These are phyloP conservation scores for Tethea ocularis DNA, from an alignment of 2,888 invertebrate genomes.

Conservation along the genomic window DNA sequence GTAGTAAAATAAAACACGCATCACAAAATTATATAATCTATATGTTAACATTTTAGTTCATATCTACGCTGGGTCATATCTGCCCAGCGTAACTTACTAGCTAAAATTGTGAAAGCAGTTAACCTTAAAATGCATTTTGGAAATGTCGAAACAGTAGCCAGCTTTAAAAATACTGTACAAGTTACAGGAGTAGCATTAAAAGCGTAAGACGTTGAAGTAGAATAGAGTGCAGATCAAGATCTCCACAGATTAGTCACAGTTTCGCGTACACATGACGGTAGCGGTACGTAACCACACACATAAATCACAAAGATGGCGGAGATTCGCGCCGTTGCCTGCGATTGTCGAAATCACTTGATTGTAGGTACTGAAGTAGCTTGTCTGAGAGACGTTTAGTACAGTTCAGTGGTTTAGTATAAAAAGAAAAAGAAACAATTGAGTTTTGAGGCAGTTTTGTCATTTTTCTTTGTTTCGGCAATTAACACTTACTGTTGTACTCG, in stretches of 20 bases:
- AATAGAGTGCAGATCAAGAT: constrained; percentile 7
- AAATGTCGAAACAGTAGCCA: background rate
- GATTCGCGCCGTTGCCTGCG: constrained; percentile 45
- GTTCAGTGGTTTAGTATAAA: constrained; percentile 1
- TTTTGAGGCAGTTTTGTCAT: background rate
- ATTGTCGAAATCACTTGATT: constrained; percentile 43
- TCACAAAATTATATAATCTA: too few species aligned
- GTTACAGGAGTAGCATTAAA: background rate
- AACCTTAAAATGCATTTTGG: background rate
- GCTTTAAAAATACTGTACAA: background rate
- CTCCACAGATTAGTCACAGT: constrained; percentile 9
- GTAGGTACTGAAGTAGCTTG: constrained; percentile 13
- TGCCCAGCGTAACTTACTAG: too few species aligned
- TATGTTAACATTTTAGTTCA: too few species aligned
- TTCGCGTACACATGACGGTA: constrained; percentile 1
- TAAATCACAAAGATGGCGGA: constrained; percentile 46
- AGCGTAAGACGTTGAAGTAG: background rate
- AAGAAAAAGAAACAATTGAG: background rate
- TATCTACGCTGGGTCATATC: too few species aligned
- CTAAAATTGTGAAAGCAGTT: too few species aligned
- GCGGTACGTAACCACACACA: constrained; percentile 17
- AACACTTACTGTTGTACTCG: background rate
- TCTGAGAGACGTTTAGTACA: constrained; percentile 1
- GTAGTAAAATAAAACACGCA: too few species aligned
- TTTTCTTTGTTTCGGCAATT: constrained; percentile 1